phyloP scores from a whole-genome alignment of 2,113 vertebrate species.

The Seriola aureovittata region DNA sequence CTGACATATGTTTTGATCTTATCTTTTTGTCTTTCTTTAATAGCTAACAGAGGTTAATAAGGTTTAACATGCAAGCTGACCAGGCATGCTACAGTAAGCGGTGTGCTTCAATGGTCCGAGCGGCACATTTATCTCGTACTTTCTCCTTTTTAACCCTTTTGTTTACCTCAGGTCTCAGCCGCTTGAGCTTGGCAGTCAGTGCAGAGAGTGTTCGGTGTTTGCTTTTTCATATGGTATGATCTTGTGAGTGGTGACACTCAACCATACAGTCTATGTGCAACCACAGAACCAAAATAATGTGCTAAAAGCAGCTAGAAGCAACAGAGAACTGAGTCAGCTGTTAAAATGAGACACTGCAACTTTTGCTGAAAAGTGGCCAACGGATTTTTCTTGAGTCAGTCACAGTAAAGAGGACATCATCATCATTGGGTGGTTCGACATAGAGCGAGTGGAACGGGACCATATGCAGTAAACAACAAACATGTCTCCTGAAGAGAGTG shows the following conservation, averaged over 20 bases:
- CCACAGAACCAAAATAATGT: not conserved
- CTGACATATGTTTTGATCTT: conserved; percentile 1
- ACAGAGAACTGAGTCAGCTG: not conserved
- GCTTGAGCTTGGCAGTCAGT: not conserved
- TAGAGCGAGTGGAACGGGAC: not conserved
- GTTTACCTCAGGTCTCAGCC: not conserved
- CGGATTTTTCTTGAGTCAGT: not conserved
- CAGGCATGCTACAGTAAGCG: not conserved
- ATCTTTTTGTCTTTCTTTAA: not conserved
- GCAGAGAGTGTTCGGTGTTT: not conserved
- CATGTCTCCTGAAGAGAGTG: not conserved
- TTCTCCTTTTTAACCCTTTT: not conserved
- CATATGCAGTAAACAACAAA: not conserved
- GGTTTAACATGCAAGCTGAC: not conserved
- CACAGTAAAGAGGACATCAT: not conserved
- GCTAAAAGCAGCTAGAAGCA: not conserved
- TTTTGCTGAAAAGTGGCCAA: not conserved
- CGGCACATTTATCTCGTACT: too few relatives aligned
- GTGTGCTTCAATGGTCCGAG: too few relatives aligned
- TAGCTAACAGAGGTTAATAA: not conserved
- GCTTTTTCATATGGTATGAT: not conserved
- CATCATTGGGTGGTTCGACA: not conserved
- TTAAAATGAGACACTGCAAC: not conserved
- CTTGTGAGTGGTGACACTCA: not conserved
- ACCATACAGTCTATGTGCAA: not conserved